phyloP scores from a whole-genome alignment of 2,113 vertebrate species.

The Tenebrosternarchus preto region DNA sequence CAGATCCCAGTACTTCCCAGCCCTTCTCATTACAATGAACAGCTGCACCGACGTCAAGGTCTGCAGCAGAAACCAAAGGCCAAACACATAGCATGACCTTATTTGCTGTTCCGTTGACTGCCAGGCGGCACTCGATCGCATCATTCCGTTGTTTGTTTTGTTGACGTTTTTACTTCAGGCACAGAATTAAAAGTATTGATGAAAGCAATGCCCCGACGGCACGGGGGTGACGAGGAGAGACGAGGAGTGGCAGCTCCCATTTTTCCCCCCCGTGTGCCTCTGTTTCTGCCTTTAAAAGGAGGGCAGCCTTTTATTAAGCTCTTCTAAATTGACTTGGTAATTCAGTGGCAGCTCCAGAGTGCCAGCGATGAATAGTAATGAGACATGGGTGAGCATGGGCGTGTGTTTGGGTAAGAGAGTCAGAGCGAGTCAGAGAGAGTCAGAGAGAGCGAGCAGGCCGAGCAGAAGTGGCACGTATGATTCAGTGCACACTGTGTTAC shows the following conservation, averaged over 20 bases:
- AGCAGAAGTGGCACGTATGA: background rate
- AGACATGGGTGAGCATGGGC: constrained; percentile 34
- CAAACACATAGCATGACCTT: background rate
- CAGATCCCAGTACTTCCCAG: background rate
- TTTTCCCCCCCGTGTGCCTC: background rate
- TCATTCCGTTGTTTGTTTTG: constrained; percentile 12
- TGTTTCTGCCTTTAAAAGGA: constrained; percentile 35
- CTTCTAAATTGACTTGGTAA: constrained; percentile 47
- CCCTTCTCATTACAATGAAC: background rate
- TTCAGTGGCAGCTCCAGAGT: constrained; percentile 31
- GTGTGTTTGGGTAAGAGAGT: constrained; percentile 10
- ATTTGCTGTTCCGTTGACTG: background rate
- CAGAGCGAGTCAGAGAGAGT: background rate
- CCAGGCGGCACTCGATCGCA: background rate
- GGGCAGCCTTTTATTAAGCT: constrained; percentile 41
- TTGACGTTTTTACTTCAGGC: constrained; percentile 8
- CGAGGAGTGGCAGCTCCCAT: background rate
- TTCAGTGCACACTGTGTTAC: constrained; percentile 4
- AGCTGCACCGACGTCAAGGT: background rate
- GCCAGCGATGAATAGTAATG: constrained; percentile 44
- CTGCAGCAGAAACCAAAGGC: background rate
- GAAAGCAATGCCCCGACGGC: constrained; percentile 1
- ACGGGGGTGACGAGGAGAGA: constrained; percentile 2
- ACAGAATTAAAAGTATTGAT: constrained; percentile 26
- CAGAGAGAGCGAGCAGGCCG: constrained; percentile 7